Base-by-base conservation (phyloP, 2,888 invertebrate species). In the Limnephilus rhombicus region DNA sequence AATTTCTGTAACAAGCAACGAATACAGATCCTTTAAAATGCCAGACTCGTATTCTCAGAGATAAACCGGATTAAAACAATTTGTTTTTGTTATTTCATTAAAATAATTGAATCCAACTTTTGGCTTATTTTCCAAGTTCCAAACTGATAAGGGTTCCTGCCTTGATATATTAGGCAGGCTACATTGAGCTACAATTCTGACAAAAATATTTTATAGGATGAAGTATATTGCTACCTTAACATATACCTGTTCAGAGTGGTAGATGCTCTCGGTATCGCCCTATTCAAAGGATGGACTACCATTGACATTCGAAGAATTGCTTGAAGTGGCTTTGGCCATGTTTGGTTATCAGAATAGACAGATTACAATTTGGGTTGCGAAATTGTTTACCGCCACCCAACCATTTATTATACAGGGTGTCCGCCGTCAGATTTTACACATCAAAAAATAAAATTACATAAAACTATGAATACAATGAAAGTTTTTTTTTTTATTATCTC, bases 31-130 rank as follows among this genome's bases (percentile, higher is more conserved):
- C 83, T 83, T 68, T 83, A 37, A 83, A 34, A 83, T 34, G 37
- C 34, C 83, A 83, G 83, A 24, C 83, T 83, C 37, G 83, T 83
- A 83, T 83, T 83, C 83, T 83, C 37, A 41, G 24, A 83, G 83
- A 83, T 83, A 83, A 86, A 86, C 86, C 45, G 86, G 86, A 86
- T 86, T 86, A 86, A 86, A 86, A 86, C 45, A 86, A 86, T 86
- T 86, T 86, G 86, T 86, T 83, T 83, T 83, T 86, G 86, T 86
- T 86, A 45, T 86, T 86, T 86, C 49, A 86, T 86, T 41, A 86
- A 86, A 86, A 86, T 86, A 86, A 86, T 86, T 86, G 29, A 86
- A 49, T 86, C 49, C 45, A 86, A 86, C 45, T 86, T 49, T 86
- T 45, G n/a, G 41, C 86, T 86, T 86, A 45, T 29, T 29, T 29